Evolutionary conservation across 1,140 invertebrate species (phyloP), one percentile per base, ranked within the genome.

Genomic region (Cardiocondyla obscurior): DNA sequence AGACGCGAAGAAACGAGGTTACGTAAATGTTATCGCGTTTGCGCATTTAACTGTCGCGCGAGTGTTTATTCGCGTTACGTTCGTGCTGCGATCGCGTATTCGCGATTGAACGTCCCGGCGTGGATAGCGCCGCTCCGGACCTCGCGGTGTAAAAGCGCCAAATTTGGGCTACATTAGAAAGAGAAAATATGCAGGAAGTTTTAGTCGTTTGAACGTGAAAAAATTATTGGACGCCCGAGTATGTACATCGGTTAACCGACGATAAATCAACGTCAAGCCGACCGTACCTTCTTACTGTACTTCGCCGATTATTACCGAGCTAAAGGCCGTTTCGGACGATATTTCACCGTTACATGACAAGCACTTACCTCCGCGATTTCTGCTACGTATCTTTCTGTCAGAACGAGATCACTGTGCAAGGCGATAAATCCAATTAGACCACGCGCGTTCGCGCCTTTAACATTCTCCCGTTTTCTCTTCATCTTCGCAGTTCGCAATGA

Each of bases 251-350:
- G 44, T 30, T 53, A 49, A 69, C 62, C 16, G 5, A 19, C 69
- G 65, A 87, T 87, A 83, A 87, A 87, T 87, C 85, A 86, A 87
- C 58, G 85, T 87, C 84, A 73, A 51, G 65, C 33, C 30, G 28
- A 10, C 46, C 42, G 16, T 86, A 85, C 65, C 73, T 82, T 79
- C 46, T 70, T 30, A 33, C 49, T 58, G 70, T 79, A 49, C 44
- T 33, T 36, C 58, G 22, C n/a, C 85, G 85, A 86, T 87, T 87
- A 87, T 87, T 86, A 73, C 44, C 67, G 67, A 67, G 73, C 49
- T 86, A 57, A 46, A 81, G 65, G 69, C 77, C 77, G 44, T 83
- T 82, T 86, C 79, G 79, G 72, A 49, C 60, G 73, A 87, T 87
- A 86, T 83, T 86, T 87, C 81, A 83, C 82, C 67, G 79, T 72